phyloP scores from a whole-genome alignment of 2,888 invertebrate species.

The Microctonus brassicae region DNA sequence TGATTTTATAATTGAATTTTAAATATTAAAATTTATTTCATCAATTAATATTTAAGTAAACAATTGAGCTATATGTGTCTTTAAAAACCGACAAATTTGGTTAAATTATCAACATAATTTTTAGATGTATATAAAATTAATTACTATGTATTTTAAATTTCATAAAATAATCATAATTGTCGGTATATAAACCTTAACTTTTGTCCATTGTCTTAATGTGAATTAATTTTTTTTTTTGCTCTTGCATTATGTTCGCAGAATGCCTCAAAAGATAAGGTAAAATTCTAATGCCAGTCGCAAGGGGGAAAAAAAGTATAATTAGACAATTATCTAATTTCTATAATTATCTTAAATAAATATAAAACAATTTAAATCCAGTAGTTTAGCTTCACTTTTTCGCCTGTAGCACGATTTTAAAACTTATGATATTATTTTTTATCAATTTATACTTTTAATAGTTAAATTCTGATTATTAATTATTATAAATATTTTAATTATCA shows the following conservation, averaged over 20 bases:
- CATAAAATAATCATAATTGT: slow-evolving; percentile 12
- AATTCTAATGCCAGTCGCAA: slow-evolving; percentile 45
- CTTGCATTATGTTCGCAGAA: slow-evolving; percentile 68
- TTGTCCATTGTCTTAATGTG: slow-evolving; percentile 56
- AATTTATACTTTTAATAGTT: background rate
- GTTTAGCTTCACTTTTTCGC: slow-evolving; percentile 28
- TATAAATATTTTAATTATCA: too few species aligned
- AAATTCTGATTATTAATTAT: too few species aligned
- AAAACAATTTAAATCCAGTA: slow-evolving; percentile 18
- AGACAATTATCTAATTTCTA: slow-evolving; percentile 30
- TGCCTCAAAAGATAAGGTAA: slow-evolving; percentile 68
- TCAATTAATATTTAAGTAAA: slow-evolving; percentile 9
- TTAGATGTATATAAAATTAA: background rate
- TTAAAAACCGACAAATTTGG: slow-evolving; percentile 3
- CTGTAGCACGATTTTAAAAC: slow-evolving; percentile 30
- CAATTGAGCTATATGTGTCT: slow-evolving; percentile 33
- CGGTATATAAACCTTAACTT: slow-evolving; percentile 47
- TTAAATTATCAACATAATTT: background rate
- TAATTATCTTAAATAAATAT: slow-evolving; percentile 24
- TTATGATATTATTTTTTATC: background rate
- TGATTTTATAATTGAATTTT: background rate
- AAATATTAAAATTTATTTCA: background rate
- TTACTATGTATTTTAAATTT: background rate
- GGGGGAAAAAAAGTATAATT: slow-evolving; percentile 21
- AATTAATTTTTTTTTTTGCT: slow-evolving; percentile 61